A percentile compares a stretch with the other conserved stretches of the same genome.
These are phyloP conservation scores for Dryocosmus kuriphilus DNA, from an alignment of 2,888 invertebrate species.

Conservation along the genomic window DNA sequence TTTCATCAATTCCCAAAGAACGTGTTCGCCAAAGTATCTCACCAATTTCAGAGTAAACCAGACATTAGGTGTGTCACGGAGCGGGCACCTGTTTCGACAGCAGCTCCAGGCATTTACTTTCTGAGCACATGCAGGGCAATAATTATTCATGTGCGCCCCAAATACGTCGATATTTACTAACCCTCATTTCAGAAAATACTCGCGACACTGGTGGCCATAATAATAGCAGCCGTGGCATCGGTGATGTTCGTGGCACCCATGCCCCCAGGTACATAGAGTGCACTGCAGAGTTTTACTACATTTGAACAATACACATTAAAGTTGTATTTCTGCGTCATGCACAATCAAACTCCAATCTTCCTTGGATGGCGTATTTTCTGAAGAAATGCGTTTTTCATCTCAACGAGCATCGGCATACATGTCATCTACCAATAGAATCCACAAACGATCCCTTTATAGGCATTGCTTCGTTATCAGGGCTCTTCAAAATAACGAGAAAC, in stretches of 20 bases:
- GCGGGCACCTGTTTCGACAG: constrained; percentile 3
- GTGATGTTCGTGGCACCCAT: background rate
- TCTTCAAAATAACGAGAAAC: background rate
- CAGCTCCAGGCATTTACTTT: constrained; percentile 28
- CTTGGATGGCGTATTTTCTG: background rate
- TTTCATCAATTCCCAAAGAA: background rate
- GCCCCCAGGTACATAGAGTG: background rate
- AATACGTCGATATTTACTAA: constrained; percentile 26
- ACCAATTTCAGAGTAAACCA: background rate
- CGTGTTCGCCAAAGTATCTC: background rate
- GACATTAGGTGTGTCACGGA: background rate
- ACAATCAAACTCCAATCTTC: constrained; percentile 20
- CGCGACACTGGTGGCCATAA: background rate
- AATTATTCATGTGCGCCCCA: constrained; percentile 16
- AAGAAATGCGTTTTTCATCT: background rate
- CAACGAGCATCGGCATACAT: background rate
- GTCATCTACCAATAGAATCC: background rate
- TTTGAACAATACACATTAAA: constrained; percentile 13
- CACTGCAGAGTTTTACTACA: constrained; percentile 7
- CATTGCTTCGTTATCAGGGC: background rate
- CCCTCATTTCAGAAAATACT: constrained; percentile 16
- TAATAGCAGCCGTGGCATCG: background rate
- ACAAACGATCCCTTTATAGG: background rate
- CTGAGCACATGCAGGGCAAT: constrained; percentile 26
- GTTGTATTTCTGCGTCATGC: constrained; percentile 1